Evolutionary conservation across 2,888 invertebrate genomes (phyloP).

Genomic region (Danaus chrysippus): DNA sequence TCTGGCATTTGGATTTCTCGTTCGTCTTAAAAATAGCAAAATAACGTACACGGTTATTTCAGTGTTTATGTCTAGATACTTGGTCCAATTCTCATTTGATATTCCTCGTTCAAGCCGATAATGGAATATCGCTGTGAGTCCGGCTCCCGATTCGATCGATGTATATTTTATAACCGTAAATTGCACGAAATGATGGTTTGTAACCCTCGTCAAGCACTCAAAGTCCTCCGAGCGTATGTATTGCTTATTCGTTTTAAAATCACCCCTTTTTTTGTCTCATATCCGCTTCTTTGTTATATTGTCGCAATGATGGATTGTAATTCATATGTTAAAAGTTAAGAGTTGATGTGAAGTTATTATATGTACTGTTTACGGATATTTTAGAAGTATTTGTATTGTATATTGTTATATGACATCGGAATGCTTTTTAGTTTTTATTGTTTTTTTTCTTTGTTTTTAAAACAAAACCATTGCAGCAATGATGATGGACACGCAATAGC

Average conservation of each 20-base stretch:
- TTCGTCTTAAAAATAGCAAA: too few species aligned
- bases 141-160: conserved; percentile 57
- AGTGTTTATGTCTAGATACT: conserved; percentile 42
- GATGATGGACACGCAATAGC: conserved; percentile 21
- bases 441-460: background rate
- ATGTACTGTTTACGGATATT: background rate
- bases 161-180: conserved; percentile 73
- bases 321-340: background rate
- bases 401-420: background rate
- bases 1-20: too few species aligned
- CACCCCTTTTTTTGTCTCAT: conserved; percentile 18
- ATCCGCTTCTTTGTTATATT: conserved; percentile 10
- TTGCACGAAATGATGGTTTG: conserved; percentile 62
- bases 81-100: conserved; percentile 66
- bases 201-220: conserved; percentile 64
- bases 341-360: background rate
- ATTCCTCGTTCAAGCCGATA: conserved; percentile 62
- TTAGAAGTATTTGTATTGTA: background rate
- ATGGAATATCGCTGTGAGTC: conserved; percentile 74
- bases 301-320: background rate
- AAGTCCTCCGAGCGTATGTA: conserved; percentile 33
- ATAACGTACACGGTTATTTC: conserved; percentile 40
- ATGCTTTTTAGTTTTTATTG: background rate
- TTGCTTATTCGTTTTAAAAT: conserved; percentile 21
- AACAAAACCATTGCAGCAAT: conserved; percentile 8